A percentile compares a stretch with the other conserved stretches of the same genome.
These are phyloP conservation scores for Cosmopolites sordidus DNA, from an alignment of 2,888 invertebrate species.

Conservation along the genomic window DNA sequence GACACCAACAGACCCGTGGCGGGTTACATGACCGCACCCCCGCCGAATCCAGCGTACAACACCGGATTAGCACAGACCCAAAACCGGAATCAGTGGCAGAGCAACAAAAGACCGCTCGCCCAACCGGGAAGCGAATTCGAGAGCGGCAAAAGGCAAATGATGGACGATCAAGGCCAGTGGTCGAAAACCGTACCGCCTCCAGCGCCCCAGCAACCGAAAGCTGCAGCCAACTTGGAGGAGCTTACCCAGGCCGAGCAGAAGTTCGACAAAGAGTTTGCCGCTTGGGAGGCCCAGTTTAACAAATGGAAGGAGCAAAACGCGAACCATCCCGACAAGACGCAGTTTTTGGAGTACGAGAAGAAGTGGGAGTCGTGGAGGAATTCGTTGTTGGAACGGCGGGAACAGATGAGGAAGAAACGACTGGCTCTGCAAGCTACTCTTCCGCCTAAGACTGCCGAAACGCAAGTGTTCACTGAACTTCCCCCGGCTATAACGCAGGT, in stretches of 20 bases:
- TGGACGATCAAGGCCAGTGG: constrained; percentile 16
- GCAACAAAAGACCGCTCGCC: constrained; percentile 29
- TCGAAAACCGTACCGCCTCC: constrained; percentile 1
- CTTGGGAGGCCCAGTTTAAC: constrained; percentile 89
- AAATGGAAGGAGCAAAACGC: constrained; percentile 89
- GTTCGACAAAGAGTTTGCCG: constrained; percentile 83
- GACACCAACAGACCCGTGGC: constrained; percentile 30
- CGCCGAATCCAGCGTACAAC: constrained; percentile 11
- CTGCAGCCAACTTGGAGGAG: constrained; percentile 37
- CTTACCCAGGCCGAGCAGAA: constrained; percentile 69
- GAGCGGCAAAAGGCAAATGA: constrained; percentile 19
- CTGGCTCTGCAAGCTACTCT: constrained; percentile 34
- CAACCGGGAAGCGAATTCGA: constrained; percentile 4
- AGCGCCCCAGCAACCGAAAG: constrained; percentile 1
- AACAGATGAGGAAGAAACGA: constrained; percentile 72
- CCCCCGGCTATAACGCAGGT: constrained; percentile 8
- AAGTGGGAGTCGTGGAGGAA: constrained; percentile 83
- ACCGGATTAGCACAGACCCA: constrained; percentile 27
- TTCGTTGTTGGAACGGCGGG: constrained; percentile 73
- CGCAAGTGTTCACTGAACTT: constrained; percentile 16
- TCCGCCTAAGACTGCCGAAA: background rate
- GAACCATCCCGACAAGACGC: constrained; percentile 85
- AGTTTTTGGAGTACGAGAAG: constrained; percentile 79
- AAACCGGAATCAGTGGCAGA: constrained; percentile 25
- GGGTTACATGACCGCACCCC: constrained; percentile 11